Percentiles rank a stretch among this genome's conserved stretches.
Evolutionary conservation across 2,113 vertebrate genomes (phyloP).

Genomic region (Brachypodius melanocephalos): DNA sequence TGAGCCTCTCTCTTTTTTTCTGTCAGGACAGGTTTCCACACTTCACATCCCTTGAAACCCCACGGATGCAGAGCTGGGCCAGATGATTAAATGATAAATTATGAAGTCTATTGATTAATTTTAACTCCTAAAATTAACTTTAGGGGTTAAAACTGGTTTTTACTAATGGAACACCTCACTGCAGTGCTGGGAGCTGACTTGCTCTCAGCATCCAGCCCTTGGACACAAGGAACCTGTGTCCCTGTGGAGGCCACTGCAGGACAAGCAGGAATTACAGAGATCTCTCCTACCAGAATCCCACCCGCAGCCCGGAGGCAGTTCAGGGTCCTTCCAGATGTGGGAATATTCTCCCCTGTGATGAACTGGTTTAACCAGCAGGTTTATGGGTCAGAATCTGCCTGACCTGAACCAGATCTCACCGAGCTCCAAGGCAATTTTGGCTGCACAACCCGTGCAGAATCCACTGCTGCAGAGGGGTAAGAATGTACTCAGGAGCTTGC

Average conservation of each 20-base stretch:
- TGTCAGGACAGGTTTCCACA: slow-evolving; percentile 39
- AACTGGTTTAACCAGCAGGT: neutral
- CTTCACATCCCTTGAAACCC: neutral
- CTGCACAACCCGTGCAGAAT: neutral
- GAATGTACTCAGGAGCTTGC: neutral
- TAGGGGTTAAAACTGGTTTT: neutral
- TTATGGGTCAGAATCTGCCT: neutral
- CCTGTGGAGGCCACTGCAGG: neutral
- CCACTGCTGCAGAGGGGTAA: neutral
- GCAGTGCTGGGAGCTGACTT: neutral
- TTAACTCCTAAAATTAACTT: neutral
- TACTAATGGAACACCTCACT: neutral
- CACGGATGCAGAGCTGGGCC: neutral
- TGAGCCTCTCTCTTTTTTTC: neutral
- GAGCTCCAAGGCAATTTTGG: neutral
- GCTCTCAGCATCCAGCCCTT: neutral
- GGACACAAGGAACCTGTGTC: neutral
- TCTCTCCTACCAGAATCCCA: neutral
- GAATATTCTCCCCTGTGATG: rapidly evolving
- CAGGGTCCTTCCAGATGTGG: neutral
- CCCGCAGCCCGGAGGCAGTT: neutral
- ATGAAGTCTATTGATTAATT: neutral
- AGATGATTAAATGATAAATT: neutral
- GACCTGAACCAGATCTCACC: neutral
- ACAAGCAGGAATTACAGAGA: neutral